These are phyloP conservation scores for Hirtodrosophila confusa DNA, from an alignment of 2,888 invertebrate genomes.

Conservation along the genomic window DNA sequence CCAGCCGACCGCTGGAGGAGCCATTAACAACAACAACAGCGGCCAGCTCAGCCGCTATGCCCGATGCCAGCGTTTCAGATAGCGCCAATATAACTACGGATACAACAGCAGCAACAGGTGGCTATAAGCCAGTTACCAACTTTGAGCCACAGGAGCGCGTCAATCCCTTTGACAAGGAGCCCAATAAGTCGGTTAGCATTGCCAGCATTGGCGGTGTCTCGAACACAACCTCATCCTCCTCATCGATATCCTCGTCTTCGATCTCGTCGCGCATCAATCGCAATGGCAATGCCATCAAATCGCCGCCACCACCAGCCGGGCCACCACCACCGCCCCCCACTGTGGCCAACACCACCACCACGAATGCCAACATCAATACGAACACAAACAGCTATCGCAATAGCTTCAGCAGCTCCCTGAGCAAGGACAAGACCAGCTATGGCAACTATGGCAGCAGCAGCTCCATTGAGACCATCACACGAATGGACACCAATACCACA, in stretches of 20 bases:
- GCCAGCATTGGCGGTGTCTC: slow-evolving; percentile 65
- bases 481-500: slow-evolving; percentile 79
- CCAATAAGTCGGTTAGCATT: slow-evolving; percentile 59
- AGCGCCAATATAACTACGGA: slow-evolving; percentile 73
- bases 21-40: slow-evolving; percentile 30
- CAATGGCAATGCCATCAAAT: slow-evolving; percentile 76
- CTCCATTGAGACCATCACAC: slow-evolving; percentile 81
- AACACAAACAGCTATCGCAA: slow-evolving; percentile 67
- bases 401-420: slow-evolving; percentile 71
- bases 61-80: slow-evolving; percentile 83
- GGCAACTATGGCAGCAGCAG: slow-evolving; percentile 78
- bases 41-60: slow-evolving; percentile 65
- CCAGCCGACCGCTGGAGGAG: slow-evolving; percentile 67
- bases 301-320: slow-evolving; percentile 79
- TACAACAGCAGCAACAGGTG: slow-evolving; percentile 37
- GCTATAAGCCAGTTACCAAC: slow-evolving; percentile 82
- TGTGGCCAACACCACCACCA: slow-evolving; percentile 38
- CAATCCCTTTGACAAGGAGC: slow-evolving; percentile 84
- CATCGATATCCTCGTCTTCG: slow-evolving; percentile 79
- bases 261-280: slow-evolving; percentile 81
- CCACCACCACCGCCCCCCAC: slow-evolving; percentile 80
- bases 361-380: slow-evolving; percentile 47
- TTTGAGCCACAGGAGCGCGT: slow-evolving; percentile 83
- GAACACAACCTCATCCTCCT: slow-evolving; percentile 75
- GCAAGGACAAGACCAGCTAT: slow-evolving; percentile 72